Conservation (phyloP, 2,797 vertebrate species). For the Eidolon dupreanum region DNA sequence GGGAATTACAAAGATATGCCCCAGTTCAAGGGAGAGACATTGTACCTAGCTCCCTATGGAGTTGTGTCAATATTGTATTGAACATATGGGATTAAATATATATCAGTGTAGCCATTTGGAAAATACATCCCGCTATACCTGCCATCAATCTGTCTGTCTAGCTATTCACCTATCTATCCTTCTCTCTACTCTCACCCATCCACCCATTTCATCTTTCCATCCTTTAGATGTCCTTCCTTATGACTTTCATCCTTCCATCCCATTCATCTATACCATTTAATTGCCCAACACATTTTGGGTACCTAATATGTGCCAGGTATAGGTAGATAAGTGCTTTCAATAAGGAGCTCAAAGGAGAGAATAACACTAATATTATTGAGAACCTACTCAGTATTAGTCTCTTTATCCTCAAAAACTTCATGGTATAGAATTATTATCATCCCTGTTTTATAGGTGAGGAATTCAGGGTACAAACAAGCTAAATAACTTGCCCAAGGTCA, state of each 20-base stretch:
- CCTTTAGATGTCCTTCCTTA: background rate
- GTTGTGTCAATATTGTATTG: fast-evolving
- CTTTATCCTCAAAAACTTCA: background rate
- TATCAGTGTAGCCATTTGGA: background rate
- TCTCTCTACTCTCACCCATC: background rate
- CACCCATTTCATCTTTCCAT: background rate
- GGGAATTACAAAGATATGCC: background rate
- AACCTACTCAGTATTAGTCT: background rate
- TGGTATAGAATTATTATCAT: background rate
- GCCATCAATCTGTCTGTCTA: background rate
- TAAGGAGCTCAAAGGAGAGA: background rate
- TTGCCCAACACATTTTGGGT: background rate
- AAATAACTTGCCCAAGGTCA: background rate
- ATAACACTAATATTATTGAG: background rate
- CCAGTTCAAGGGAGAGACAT: background rate
- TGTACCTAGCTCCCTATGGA: background rate
- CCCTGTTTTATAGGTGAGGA: conserved; percentile 5
- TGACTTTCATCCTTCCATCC: background rate
- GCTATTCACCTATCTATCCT: background rate
- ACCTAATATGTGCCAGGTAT: background rate
- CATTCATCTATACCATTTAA: background rate
- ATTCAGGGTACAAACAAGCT: background rate
- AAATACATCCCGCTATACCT: background rate
- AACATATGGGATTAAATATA: background rate
- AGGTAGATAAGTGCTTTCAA: background rate